A percentile compares a stretch with the other conserved stretches of the same genome.
Conservation (phyloP, 2,113 vertebrate species). For the Cebidichthys violaceus region DNA sequence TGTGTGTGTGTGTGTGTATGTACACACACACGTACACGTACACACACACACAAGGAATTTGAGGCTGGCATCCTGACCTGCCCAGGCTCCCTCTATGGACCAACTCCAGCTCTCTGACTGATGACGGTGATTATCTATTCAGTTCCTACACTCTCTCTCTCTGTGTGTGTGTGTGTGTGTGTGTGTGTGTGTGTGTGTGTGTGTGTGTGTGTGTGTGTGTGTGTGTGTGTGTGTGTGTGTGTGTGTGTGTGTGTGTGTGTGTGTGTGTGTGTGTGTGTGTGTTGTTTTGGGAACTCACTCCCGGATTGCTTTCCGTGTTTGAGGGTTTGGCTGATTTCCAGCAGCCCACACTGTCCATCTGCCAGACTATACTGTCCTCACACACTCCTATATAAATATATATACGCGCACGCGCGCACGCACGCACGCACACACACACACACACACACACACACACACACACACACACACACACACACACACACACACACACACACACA, state of each 20-base stretch:
- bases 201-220: not conserved
- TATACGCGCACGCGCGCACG: no score
- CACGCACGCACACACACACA: no score
- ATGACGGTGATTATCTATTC: constrained; percentile 58
- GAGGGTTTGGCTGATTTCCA: constrained; percentile 35
- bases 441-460: no score
- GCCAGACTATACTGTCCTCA: constrained; percentile 13
- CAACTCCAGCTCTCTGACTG: constrained; percentile 56
- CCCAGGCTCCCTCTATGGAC: constrained; percentile 52
- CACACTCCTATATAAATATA: constrained; percentile 4
- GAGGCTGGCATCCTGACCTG: constrained; percentile 60
- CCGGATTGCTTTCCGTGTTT: constrained; percentile 16
- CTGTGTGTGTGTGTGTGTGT: constrained; percentile 2
- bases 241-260: constrained; percentile 10
- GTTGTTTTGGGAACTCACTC: constrained; percentile 10
- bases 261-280: not conserved
- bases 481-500: no score
- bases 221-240: constrained; percentile 5
- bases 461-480: no score
- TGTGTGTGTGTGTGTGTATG: no score
- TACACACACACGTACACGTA: constrained; percentile 15
- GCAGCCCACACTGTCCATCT: constrained; percentile 52
- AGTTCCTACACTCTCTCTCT: not conserved
- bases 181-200: constrained; percentile 4
- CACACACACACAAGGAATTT: constrained; percentile 52